phyloP scores from a whole-genome alignment of 37 sponge, comb jelly and placozoan species.

The Geodia barretti region DNA sequence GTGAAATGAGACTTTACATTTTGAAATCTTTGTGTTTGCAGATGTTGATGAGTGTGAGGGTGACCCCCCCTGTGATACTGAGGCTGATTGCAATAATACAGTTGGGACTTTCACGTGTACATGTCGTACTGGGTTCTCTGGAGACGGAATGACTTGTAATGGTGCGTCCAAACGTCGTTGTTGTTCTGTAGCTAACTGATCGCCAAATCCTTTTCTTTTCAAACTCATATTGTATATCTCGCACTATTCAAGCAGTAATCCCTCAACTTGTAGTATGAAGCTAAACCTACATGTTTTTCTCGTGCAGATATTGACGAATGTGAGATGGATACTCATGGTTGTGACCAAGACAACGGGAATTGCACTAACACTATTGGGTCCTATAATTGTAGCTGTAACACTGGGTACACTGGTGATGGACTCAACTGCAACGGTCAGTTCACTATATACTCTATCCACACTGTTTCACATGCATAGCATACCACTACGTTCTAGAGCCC shows the following conservation, averaged over 20 bases:
- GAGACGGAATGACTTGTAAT: background rate
- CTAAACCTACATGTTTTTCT: too few species aligned
- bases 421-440: background rate
- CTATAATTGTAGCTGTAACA: background rate
- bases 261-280: too few species aligned
- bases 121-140: background rate
- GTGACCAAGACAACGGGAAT: background rate
- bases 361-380: background rate
- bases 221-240: too few species aligned
- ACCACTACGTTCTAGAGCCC: too few species aligned
- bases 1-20: too few species aligned
- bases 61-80: background rate
- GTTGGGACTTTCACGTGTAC: background rate
- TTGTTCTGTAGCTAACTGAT: too few species aligned
- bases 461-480: too few species aligned
- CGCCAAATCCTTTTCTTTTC: too few species aligned
- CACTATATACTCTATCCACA: too few species aligned
- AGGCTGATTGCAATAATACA: background rate
- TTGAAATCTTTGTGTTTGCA: background rate
- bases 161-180: too few species aligned
- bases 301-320: background rate
- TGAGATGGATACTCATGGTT: background rate
- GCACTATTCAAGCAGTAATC: too few species aligned
- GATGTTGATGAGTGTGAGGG: slow-evolving; percentile 1
- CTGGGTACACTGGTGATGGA: background rate